Conservation (phyloP, 2,888 invertebrate genomes). For the Congeria kusceri region DNA sequence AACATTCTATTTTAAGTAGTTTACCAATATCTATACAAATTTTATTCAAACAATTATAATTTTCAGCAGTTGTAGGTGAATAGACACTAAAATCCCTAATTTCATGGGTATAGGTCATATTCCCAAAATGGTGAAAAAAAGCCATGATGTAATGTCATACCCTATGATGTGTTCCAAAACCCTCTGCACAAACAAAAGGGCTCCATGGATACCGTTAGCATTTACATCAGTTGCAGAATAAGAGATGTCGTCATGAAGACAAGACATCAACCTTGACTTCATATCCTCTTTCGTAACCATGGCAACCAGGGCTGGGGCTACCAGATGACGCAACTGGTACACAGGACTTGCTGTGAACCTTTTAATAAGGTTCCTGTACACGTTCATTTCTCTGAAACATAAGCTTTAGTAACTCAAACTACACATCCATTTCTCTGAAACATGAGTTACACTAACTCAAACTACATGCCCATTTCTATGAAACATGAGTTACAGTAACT, state of each 20-base stretch:
- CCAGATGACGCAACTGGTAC: slow-evolving; percentile 77
- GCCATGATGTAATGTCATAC: slow-evolving; percentile 27
- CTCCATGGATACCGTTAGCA: slow-evolving; percentile 71
- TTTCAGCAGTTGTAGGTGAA: no score
- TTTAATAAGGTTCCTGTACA: slow-evolving; percentile 50
- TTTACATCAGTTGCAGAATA: background rate
- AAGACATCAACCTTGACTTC: slow-evolving; percentile 40
- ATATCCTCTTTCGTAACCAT: slow-evolving; percentile 68
- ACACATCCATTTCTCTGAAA: no score
- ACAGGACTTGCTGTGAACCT: slow-evolving; percentile 73
- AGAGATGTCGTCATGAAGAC: slow-evolving; percentile 44
- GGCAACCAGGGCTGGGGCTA: slow-evolving; percentile 76
- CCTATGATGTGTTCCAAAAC: slow-evolving; percentile 55
- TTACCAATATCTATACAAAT: no score
- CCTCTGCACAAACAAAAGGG: slow-evolving; percentile 65
- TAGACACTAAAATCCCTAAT: no score
- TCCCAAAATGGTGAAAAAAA: no score
- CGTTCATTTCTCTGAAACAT: slow-evolving; percentile 53
- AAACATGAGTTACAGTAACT: no score
- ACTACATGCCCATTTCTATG: no score
- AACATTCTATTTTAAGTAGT: no score
- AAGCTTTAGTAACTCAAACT: no score
- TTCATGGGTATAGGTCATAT: no score
- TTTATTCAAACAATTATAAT: no score
- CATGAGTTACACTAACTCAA: no score